Conservation (phyloP, 2,113 vertebrate species). For the Tursiops truncatus region DNA sequence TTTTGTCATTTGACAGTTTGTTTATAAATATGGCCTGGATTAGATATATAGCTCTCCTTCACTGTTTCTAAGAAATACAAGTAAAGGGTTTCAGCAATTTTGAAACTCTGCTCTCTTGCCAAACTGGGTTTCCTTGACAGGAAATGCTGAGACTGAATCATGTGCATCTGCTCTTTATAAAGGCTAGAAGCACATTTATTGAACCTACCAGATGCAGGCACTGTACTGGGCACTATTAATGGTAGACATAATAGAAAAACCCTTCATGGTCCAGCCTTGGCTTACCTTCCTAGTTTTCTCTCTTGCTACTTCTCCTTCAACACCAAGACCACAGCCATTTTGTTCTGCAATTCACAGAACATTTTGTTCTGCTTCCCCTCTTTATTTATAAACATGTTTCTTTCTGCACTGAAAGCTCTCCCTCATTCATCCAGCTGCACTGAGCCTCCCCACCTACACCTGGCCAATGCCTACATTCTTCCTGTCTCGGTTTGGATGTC, state of each 20-base stretch:
- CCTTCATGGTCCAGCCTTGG: not conserved
- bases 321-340: not conserved
- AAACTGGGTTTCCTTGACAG: not conserved
- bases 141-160: not conserved
- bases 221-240: not conserved
- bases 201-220: not conserved
- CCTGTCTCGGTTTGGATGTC: not conserved
- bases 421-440: not conserved
- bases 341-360: not conserved
- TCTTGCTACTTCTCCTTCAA: not conserved
- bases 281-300: not conserved
- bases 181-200: not conserved
- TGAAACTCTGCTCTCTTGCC: not conserved
- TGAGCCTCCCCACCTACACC: not conserved
- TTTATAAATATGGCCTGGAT: not conserved
- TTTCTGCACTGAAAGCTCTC: not conserved
- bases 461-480: too few species aligned
- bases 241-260: not conserved
- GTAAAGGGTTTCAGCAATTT: not conserved
- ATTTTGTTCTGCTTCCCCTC: not conserved
- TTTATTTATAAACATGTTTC: not conserved
- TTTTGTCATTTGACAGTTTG: not conserved
- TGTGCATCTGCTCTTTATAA: not conserved
- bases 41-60: not conserved
- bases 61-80: not conserved